phyloP scores from a whole-genome alignment of 1,140 invertebrate species.

The Papilio polytes region DNA sequence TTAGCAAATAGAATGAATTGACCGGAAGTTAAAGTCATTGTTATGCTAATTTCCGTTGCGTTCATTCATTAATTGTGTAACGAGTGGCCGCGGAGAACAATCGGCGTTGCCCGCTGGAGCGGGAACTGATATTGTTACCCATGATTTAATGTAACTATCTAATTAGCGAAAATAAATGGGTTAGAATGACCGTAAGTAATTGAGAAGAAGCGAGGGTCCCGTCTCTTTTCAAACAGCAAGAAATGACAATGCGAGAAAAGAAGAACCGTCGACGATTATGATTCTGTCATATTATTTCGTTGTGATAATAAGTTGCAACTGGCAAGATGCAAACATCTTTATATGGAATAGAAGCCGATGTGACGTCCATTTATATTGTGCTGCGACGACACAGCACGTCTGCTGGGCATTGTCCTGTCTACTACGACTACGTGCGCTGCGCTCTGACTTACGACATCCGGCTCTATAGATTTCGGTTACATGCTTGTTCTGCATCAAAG shows the following conservation, averaged over 20 bases:
- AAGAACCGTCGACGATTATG: too few relatives aligned
- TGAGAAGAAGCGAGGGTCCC: neutral
- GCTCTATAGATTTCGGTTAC: neutral
- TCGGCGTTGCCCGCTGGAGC: neutral
- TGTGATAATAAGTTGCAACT: neutral
- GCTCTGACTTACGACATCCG: neutral
- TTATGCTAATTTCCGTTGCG: slow-evolving; percentile 1
- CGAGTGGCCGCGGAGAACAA: slow-evolving; percentile 5
- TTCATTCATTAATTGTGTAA: slow-evolving; percentile 12
- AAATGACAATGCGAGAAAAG: neutral
- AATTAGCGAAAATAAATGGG: neutral
- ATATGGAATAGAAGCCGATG: neutral
- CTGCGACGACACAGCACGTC: neutral
- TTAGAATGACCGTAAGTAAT: neutral
- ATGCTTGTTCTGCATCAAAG: neutral
- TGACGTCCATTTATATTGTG: neutral
- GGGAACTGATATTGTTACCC: neutral
- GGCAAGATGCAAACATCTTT: neutral
- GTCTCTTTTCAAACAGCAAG: neutral
- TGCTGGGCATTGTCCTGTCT: neutral
- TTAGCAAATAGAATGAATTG: slow-evolving; percentile 3
- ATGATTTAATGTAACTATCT: neutral
- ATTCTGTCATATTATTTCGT: too few relatives aligned
- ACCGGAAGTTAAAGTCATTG: neutral
- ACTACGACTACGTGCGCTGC: neutral